Conservation (phyloP, 2,888 invertebrate genomes). For the Callyntrura sp. region DNA sequence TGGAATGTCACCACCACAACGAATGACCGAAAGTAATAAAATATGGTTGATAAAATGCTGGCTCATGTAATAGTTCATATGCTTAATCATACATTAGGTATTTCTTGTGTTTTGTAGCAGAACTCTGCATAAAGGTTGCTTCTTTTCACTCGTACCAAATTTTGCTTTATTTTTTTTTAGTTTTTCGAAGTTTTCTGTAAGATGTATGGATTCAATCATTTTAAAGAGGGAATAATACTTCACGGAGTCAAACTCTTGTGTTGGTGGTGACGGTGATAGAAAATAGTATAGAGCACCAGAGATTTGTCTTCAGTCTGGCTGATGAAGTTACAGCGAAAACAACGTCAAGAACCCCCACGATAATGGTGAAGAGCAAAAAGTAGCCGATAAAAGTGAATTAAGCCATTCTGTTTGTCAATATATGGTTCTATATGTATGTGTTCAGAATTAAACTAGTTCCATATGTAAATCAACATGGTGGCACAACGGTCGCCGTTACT, state of each 20-base stretch:
- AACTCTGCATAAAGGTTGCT: not conserved
- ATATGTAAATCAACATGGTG: conserved; percentile 34
- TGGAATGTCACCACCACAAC: conserved; percentile 6
- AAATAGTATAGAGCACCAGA: no score
- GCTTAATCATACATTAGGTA: not conserved
- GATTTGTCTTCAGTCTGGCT: not conserved
- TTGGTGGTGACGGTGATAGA: no score
- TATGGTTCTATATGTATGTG: conserved; percentile 18
- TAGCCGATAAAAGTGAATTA: conserved; percentile 84
- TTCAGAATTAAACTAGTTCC: conserved; percentile 5
- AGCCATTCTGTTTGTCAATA: conserved; percentile 82
- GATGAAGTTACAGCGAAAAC: conserved; percentile 3
- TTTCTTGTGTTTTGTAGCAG: not conserved
- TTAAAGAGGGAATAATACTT: no score
- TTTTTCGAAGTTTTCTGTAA: no score
- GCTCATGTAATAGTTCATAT: not conserved
- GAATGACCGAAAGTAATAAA: not conserved
- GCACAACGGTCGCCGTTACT: not conserved
- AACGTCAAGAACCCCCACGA: not conserved
- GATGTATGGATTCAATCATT: no score
- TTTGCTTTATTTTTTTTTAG: not conserved
- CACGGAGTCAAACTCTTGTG: no score
- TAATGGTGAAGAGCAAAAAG: conserved; percentile 56
- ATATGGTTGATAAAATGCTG: not conserved
- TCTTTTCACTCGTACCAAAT: not conserved